Base-by-base conservation (phyloP, 2,888 invertebrate genomes). In the Hypolimnas misippus region DNA sequence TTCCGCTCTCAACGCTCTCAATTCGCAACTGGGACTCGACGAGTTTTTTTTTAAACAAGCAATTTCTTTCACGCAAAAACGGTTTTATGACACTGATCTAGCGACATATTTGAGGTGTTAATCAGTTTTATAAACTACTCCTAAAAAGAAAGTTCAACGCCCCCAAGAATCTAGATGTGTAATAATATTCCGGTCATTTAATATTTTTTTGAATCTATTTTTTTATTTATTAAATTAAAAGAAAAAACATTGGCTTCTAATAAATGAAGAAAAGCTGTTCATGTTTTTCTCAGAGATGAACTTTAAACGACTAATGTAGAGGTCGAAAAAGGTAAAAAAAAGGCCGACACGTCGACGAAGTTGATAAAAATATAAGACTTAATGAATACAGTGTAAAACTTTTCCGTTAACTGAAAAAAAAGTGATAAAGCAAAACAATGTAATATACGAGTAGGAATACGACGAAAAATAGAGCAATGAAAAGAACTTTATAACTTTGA, bases 1-100 rank as follows among this genome's bases (percentile, higher is more conserved):
- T 68, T 67, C 59, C 65, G 66, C 63, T 66, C 68, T 64, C 68
- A 51, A 62, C 63, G 63, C 66, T 68, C 68, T 65, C 67, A 62
- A 67, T 70, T 60, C 63, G 17, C 65, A 62, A 56, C 64, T 46
- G 46, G 61, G 42, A 59, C 62, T 63, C 57, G 52, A 64, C 64
- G 57, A 60, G 63, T 64, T 66, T 67, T 62, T n/a, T 67, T 66
- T 49, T 52, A 64, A 66, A 69, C 53, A 67, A 67, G 54, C 58
- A 49, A 63, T 64, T 63, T 65, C 52, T 61, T 59, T 63, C 49
- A 59, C 31, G 59, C 62, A 63, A 63, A 63, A 65, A 67, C 62
- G 33, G 62, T 63, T 63, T 63, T 44, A 58, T 53, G 63, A 60
- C 63, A 62, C 52, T 62, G 55, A 62, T 60, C 58, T 56, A 62